These are phyloP conservation scores for Ameiurus melas DNA, from an alignment of 2,113 vertebrate genomes.

Conservation along the genomic window DNA sequence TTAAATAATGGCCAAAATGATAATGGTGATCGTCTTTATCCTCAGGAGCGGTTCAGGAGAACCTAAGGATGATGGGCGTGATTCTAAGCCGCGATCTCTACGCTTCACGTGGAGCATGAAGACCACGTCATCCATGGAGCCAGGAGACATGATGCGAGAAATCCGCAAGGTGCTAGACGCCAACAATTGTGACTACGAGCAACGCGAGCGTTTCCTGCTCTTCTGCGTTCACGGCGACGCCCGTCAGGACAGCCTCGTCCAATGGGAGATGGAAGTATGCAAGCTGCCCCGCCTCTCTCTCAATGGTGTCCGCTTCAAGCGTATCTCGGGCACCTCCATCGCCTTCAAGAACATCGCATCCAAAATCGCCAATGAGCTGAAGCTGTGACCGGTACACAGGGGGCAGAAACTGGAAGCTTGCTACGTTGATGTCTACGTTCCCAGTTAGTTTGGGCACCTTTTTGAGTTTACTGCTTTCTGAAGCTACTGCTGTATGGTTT, in stretches of 20 bases:
- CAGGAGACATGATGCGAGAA: slow-evolving; percentile 85
- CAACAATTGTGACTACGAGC: slow-evolving; percentile 89
- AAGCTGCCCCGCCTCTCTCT: slow-evolving; percentile 86
- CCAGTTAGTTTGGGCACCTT: slow-evolving; percentile 60
- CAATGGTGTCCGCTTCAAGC: slow-evolving; percentile 88
- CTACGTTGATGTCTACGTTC: slow-evolving; percentile 68
- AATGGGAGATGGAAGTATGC: slow-evolving; percentile 93
- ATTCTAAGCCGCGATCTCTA: slow-evolving; percentile 53
- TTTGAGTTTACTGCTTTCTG: slow-evolving; percentile 76
- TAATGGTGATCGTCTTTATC: background rate
- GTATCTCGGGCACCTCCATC: slow-evolving; percentile 88
- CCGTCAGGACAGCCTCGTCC: slow-evolving; percentile 83
- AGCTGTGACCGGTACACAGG: slow-evolving; percentile 73
- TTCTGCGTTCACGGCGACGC: slow-evolving; percentile 87
- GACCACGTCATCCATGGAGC: slow-evolving; percentile 57
- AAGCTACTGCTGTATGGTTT: slow-evolving; percentile 61
- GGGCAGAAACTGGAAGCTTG: background rate
- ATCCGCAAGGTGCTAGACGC: slow-evolving; percentile 88
- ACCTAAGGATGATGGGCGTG: slow-evolving; percentile 47
- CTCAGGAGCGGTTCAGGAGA: slow-evolving; percentile 51
- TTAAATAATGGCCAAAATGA: background rate
- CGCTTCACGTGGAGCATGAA: slow-evolving; percentile 61
- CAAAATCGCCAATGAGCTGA: slow-evolving; percentile 89
- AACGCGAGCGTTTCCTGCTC: slow-evolving; percentile 85
- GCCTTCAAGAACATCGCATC: slow-evolving; percentile 93